These are phyloP conservation scores for Tyrannus savana DNA, from an alignment of 2,113 vertebrate species.

Conservation along the genomic window DNA sequence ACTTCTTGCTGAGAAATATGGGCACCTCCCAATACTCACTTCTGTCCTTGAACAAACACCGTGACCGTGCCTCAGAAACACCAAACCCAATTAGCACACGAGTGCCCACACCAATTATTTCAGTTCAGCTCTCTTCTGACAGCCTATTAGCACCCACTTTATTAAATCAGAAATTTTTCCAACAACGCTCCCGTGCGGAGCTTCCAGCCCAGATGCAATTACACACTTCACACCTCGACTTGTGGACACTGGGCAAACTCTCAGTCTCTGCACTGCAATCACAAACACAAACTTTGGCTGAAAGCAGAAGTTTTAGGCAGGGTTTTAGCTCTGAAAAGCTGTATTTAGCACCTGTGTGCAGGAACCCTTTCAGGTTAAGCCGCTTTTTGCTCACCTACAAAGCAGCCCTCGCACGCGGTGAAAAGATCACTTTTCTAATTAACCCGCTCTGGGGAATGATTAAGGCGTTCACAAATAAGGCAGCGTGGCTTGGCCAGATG, in stretches of 20 bases:
- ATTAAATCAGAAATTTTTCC: neutral
- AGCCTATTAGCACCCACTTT: neutral
- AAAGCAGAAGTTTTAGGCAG: neutral
- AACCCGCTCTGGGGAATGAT: neutral
- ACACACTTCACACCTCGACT: accelerated
- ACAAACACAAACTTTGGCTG: neutral
- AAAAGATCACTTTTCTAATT: neutral
- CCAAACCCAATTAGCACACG: neutral
- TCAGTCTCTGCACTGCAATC: neutral
- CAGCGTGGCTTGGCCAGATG: neutral
- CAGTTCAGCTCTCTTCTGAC: slow-evolving; percentile 11
- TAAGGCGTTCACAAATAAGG: neutral
- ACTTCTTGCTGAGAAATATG: neutral
- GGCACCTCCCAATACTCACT: neutral
- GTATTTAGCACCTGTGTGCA: neutral
- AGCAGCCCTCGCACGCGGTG: accelerated
- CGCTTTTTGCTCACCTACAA: neutral
- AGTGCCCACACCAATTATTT: neutral
- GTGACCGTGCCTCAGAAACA: neutral
- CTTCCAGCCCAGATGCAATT: neutral
- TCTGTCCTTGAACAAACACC: neutral
- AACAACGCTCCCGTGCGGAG: neutral
- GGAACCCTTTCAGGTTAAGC: neutral
- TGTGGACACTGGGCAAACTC: neutral
- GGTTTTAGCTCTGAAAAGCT: neutral